These are phyloP conservation scores for Campoplex capitator DNA, from an alignment of 2,888 invertebrate species.

Conservation along the genomic window DNA sequence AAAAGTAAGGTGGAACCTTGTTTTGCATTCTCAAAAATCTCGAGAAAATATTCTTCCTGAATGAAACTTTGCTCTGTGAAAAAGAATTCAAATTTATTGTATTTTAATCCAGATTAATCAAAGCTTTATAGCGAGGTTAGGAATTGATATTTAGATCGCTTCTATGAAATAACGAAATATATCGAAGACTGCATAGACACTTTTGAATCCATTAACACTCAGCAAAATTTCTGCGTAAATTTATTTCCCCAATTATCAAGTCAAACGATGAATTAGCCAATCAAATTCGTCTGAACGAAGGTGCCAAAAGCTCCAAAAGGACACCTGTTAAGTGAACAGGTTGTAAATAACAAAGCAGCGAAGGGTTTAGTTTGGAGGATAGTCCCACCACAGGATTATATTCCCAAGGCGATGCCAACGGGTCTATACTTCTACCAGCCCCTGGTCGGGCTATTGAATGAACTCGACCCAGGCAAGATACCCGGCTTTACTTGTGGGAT, in stretches of 20 bases:
- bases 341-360: slow-evolving; percentile 8
- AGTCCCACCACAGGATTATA: slow-evolving; percentile 55
- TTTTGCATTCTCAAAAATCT: slow-evolving; percentile 52
- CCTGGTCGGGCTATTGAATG: slow-evolving; percentile 63
- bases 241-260: not conserved
- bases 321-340: slow-evolving; percentile 45
- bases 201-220: not conserved
- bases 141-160: not conserved
- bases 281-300: not conserved
- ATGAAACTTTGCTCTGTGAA: not conserved
- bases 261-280: not conserved
- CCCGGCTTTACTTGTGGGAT: slow-evolving; percentile 57
- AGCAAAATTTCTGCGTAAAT: not conserved
- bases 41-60: slow-evolving; percentile 1
- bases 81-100: not conserved
- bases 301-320: not conserved
- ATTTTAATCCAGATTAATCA: not conserved
- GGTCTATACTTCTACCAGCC: slow-evolving; percentile 19
- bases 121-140: not conserved
- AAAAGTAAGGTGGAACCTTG: slow-evolving; percentile 43
- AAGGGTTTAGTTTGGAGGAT: slow-evolving; percentile 30
- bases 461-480: slow-evolving; percentile 57
- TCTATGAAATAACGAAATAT: not conserved
- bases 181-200: not conserved
- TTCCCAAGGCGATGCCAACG: slow-evolving; percentile 51